Evolutionary conservation across 2,113 vertebrate species (phyloP), one percentile per base, ranked within the genome.

Genomic region (Paraplagusia blochii): DNA sequence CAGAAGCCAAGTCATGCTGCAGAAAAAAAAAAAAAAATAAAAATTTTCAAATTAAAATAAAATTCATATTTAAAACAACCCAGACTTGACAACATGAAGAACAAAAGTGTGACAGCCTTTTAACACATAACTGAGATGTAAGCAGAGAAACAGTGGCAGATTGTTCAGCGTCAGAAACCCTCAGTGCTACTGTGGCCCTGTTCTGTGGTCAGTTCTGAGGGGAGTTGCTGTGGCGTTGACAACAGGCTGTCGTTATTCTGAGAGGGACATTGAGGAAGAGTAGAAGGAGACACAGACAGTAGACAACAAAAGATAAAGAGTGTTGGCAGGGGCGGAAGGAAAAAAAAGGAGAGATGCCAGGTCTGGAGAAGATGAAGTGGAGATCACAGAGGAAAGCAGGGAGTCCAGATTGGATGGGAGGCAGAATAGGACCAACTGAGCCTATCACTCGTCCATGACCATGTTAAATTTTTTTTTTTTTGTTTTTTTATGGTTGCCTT

Each of bases 241-340:
- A 81, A 77, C 71, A 57, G 62, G 73, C 66, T 83, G 82, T 70
- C 79, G 77, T 62, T 36, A 40, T 48, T 59, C 67, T 54, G 62
- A 49, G 44, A 65, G 45, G 18, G 51, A 29, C 4, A 40, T n/a
- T 39, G 36, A 58, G 54, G 51, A 13, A 18, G 58, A 59, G 49
- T 35, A 52, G 22, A 40, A 51, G n/a, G n/a, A 58, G 18, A 64
- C 52, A 53, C 17, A 53, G 16, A 44, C 14, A 11, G 47, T 1
- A 19, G 58, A 59, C 29, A 62, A n/a, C n/a, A n/a, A n/a, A 66
- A 66, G 22, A 13, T 33, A 47, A 6, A 7, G 34, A 12, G 44
- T 11, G 38, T 40, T 40, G 38, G 38, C 38, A 13, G 38, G 38
- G 12, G 38, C 1, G 34, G 29, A 10, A 53, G 0, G 15, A 51